These are phyloP conservation scores for Dolichomitus sp. DNA, from an alignment of 2,888 invertebrate species.

Conservation along the genomic window DNA sequence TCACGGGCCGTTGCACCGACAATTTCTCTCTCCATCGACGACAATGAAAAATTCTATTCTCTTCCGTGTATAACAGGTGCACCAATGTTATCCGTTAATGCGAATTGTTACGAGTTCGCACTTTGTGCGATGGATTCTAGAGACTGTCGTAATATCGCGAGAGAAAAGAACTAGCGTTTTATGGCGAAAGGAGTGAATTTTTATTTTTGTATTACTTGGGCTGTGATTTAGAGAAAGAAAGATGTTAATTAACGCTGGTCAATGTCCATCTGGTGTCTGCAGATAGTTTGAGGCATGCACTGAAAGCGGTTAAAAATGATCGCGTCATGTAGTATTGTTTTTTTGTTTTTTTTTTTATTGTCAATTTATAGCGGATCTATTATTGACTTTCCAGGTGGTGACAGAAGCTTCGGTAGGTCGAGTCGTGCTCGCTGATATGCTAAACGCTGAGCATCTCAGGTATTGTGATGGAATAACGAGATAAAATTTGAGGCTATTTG, in stretches of 20 bases:
- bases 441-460: slow-evolving; percentile 77
- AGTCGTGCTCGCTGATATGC: slow-evolving; percentile 79
- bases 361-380: slow-evolving; percentile 12
- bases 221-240: background rate
- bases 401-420: slow-evolving; percentile 77
- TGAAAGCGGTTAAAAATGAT: background rate
- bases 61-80: slow-evolving; percentile 62
- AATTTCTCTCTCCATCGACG: slow-evolving; percentile 68
- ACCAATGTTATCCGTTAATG: slow-evolving; percentile 42
- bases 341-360: background rate
- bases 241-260: background rate
- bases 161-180: background rate
- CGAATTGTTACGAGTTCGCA: slow-evolving; percentile 16
- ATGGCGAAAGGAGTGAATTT: background rate
- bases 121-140: background rate
- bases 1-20: slow-evolving; percentile 71
- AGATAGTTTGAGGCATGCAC: background rate
- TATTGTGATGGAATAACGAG: slow-evolving; percentile 62
- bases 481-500: background rate
- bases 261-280: background rate
- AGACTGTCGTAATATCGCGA: background rate
- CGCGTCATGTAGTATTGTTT: background rate
- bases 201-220: background rate
- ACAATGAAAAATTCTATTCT: slow-evolving; percentile 53
- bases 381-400: slow-evolving; percentile 76